Evolutionary conservation across 2,888 invertebrate species (phyloP).

Genomic region (Drosophila borealis): DNA sequence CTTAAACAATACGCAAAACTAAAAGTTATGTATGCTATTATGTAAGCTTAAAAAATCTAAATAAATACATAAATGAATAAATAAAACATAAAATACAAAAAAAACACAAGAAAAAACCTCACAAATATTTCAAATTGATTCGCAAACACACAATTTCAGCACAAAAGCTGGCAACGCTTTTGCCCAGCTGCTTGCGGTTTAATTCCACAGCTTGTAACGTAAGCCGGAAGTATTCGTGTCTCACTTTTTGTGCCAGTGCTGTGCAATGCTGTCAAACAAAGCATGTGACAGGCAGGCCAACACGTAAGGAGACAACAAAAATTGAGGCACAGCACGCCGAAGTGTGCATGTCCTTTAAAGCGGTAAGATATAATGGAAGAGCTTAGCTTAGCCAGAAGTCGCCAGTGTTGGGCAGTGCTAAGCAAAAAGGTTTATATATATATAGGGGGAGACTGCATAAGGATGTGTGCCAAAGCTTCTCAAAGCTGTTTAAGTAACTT

Average conservation of each 20-base stretch:
- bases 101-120: slow-evolving; percentile 1
- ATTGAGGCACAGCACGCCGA: not conserved
- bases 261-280: slow-evolving; percentile 28
- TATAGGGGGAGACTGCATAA: no score
- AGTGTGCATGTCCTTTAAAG: slow-evolving; percentile 4
- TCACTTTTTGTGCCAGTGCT: slow-evolving; percentile 15
- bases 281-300: slow-evolving; percentile 16
- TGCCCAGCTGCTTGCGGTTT: slow-evolving; percentile 17
- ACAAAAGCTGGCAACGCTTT: not conserved
- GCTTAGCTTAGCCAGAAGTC: no score
- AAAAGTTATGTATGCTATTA: slow-evolving; percentile 75
- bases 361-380: not conserved
- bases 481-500: no score
- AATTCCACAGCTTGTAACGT: slow-evolving; percentile 22
- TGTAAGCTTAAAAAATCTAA: slow-evolving; percentile 72
- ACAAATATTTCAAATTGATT: slow-evolving; percentile 29
- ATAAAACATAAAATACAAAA: slow-evolving; percentile 32
- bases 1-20: slow-evolving; percentile 60
- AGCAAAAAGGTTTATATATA: not conserved
- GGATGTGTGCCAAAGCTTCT: no score
- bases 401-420: not conserved
- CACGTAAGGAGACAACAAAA: slow-evolving; percentile 1
- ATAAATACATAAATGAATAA: slow-evolving; percentile 65
- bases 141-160: slow-evolving; percentile 14
- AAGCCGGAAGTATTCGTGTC: slow-evolving; percentile 34